phyloP scores from a whole-genome alignment of 1,140 invertebrate species.

The Papilio xuthus region DNA sequence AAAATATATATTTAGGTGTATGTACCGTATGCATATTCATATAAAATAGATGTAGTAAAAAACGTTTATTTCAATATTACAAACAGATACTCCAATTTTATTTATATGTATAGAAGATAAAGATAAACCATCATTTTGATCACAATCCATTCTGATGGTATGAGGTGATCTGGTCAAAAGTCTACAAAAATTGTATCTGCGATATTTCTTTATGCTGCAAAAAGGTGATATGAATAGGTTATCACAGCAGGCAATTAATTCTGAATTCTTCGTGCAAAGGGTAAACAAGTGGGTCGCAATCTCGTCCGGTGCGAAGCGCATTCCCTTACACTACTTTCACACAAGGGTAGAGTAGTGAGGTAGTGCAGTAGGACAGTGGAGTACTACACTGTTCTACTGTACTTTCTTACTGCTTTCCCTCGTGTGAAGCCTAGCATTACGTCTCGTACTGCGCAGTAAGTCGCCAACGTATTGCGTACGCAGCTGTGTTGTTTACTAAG shows the following conservation, averaged over 20 bases:
- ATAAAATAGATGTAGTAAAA: too few species aligned
- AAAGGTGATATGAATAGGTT: background rate
- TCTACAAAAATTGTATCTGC: too few species aligned
- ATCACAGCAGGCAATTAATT: background rate
- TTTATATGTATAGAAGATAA: too few species aligned
- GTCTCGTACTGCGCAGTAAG: conserved; percentile 10
- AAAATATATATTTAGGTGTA: too few species aligned
- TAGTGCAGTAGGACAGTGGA: background rate
- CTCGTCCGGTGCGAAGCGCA: background rate
- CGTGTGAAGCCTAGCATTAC: background rate
- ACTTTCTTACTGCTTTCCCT: background rate
- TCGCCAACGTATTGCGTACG: background rate
- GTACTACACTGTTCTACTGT: background rate
- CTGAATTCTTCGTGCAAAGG: conserved; percentile 17
- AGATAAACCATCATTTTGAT: too few species aligned
- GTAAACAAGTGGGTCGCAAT: conserved; percentile 13
- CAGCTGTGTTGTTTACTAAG: conserved; percentile 9
- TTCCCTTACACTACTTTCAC: background rate
- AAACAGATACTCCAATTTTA: too few species aligned
- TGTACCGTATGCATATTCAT: too few species aligned
- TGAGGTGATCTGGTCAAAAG: too few species aligned
- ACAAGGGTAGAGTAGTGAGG: background rate
- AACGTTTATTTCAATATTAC: too few species aligned
- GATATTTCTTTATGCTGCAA: background rate
- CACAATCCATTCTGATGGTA: too few species aligned